These are phyloP conservation scores for Sarcophilus harrisii DNA, from an alignment of 2,797 vertebrate species.

Conservation along the genomic window DNA sequence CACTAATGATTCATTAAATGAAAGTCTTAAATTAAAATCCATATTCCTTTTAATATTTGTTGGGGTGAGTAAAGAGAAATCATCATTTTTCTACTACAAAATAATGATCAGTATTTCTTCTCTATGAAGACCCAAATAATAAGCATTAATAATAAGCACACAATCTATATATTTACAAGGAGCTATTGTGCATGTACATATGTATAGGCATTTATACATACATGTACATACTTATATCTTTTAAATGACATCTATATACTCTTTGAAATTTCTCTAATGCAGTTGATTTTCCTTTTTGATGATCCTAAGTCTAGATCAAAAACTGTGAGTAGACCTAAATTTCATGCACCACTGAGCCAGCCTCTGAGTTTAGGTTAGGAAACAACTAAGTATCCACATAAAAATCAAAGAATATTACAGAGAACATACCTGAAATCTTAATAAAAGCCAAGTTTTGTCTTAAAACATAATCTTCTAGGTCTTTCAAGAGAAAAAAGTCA, in stretches of 20 bases:
- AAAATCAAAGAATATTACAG: background rate
- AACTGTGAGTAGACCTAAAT: constrained; percentile 66
- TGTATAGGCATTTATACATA: background rate
- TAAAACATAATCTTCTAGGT: background rate
- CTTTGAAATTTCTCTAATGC: constrained; percentile 72
- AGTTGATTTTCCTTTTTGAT: constrained; percentile 77
- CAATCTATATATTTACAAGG: background rate
- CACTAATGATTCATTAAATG: background rate
- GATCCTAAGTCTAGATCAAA: constrained; percentile 78
- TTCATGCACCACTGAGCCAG: constrained; percentile 77
- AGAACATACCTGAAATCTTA: constrained; percentile 55
- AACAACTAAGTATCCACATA: constrained; percentile 52
- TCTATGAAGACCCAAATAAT: background rate
- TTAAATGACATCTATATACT: constrained; percentile 65
- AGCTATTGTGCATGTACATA: background rate
- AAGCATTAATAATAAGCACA: background rate
- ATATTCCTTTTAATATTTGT: background rate
- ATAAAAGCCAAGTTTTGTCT: constrained; percentile 2
- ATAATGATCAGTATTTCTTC: background rate
- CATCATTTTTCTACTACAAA: background rate
- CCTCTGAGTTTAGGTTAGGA: constrained; percentile 72
- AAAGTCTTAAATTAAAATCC: background rate
- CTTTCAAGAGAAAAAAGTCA: background rate
- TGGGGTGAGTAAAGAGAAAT: background rate
- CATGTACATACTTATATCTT: background rate